These are phyloP conservation scores for Caenorhabditis sp. DNA, from an alignment of 2,888 invertebrate genomes.

Conservation along the genomic window DNA sequence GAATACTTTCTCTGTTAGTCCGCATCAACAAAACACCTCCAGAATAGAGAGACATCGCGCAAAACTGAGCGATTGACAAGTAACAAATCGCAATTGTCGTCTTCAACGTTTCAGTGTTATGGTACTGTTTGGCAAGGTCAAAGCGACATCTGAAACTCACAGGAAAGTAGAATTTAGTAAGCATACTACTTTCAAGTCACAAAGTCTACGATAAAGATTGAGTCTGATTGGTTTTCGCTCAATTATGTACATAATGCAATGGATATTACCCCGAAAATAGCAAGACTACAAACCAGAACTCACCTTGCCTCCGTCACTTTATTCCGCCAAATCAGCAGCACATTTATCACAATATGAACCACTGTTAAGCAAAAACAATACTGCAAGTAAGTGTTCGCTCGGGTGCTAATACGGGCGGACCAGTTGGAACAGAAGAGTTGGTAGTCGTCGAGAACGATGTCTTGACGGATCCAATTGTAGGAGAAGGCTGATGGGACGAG, in stretches of 20 bases:
- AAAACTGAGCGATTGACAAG: slow-evolving; percentile 40
- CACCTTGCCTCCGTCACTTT: slow-evolving; percentile 27
- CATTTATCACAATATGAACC: slow-evolving; percentile 35
- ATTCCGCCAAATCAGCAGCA: slow-evolving; percentile 34
- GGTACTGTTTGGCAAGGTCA: slow-evolving; percentile 37
- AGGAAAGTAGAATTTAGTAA: too few species aligned
- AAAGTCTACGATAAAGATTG: too few species aligned
- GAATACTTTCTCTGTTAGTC: slow-evolving; percentile 35
- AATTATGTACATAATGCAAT: too few species aligned
- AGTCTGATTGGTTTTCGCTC: too few species aligned
- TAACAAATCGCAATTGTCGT: slow-evolving; percentile 47
- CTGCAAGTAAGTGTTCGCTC: slow-evolving; percentile 34
- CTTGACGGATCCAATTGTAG: slow-evolving; percentile 33
- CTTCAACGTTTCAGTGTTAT: slow-evolving; percentile 44
- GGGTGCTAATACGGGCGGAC: slow-evolving; percentile 33
- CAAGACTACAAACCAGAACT: too few species aligned
- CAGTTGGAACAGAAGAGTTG: slow-evolving; percentile 55
- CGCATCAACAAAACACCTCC: slow-evolving; percentile 52
- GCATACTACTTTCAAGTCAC: neutral
- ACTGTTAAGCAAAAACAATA: slow-evolving; percentile 38
- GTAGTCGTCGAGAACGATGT: slow-evolving; percentile 49
- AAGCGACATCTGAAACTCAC: slow-evolving; percentile 43
- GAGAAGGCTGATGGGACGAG: slow-evolving; percentile 32
- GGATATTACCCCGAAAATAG: too few species aligned
- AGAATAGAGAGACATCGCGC: slow-evolving; percentile 47